These are phyloP conservation scores for Sipunculus nudus DNA, from an alignment of 2,888 invertebrate genomes.

Conservation along the genomic window DNA sequence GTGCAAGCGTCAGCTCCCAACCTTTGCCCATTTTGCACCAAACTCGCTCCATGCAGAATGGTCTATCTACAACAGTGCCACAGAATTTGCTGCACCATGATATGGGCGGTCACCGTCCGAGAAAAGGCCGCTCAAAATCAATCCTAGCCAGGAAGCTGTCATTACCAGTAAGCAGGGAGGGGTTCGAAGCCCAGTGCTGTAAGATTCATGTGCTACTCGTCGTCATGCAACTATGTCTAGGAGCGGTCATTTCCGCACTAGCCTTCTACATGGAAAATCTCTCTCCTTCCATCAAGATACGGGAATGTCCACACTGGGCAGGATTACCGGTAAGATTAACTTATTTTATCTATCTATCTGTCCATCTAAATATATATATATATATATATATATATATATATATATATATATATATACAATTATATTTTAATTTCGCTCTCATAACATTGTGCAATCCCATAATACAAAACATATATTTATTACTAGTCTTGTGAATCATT, in stretches of 20 bases:
- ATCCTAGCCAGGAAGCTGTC: background rate
- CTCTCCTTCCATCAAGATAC: conserved; percentile 38
- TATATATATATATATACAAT: background rate
- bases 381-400: background rate
- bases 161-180: conserved; percentile 11
- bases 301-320: conserved; percentile 50
- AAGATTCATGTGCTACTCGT: conserved; percentile 45
- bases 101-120: background rate
- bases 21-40: background rate
- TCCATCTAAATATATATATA: background rate
- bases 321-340: conserved; percentile 46
- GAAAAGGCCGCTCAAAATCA: background rate
- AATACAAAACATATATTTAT: background rate
- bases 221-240: conserved; percentile 44
- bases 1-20: too few species aligned
- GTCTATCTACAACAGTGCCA: conserved; percentile 20
- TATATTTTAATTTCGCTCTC: background rate
- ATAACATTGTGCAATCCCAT: background rate
- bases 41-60: conserved; percentile 23
- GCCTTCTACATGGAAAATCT: conserved; percentile 46
- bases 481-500: too few species aligned
- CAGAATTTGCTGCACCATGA: conserved; percentile 21
- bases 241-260: conserved; percentile 43
- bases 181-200: conserved; percentile 40
- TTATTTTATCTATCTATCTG: background rate